A percentile compares a stretch with the other conserved stretches of the same genome.
phyloP scores from a whole-genome alignment of 2,888 invertebrate species.

The Pollenia angustigena region DNA sequence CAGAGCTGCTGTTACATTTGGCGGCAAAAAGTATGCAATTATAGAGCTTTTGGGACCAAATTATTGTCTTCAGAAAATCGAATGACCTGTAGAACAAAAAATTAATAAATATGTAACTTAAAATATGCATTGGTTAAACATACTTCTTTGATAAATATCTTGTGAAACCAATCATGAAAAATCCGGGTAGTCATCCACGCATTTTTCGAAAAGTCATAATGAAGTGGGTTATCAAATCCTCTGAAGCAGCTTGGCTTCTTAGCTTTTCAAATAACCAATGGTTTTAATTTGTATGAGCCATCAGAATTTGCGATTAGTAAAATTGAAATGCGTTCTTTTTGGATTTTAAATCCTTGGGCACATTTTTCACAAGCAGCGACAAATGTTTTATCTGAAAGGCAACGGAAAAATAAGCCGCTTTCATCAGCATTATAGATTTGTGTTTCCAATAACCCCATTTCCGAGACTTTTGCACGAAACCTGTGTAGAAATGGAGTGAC shows the following conservation, averaged over 20 bases:
- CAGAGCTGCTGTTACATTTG: conserved; percentile 55
- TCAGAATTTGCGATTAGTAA: not conserved
- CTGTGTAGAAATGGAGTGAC: not conserved
- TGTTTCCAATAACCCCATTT: not conserved
- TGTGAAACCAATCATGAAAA: too few relatives aligned
- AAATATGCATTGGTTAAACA: too few relatives aligned
- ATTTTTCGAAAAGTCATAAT: too few relatives aligned
- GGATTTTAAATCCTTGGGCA: conserved; percentile 17
- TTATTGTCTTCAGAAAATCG: conserved; percentile 49
- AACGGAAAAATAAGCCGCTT: too few relatives aligned
- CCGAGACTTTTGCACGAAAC: conserved; percentile 20
- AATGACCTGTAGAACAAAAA: conserved; percentile 35
- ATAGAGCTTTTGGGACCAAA: conserved; percentile 59
- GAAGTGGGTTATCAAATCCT: too few relatives aligned
- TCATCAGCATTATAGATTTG: too few relatives aligned
- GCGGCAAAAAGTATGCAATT: conserved; percentile 45
- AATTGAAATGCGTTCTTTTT: conserved; percentile 11
- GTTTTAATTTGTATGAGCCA: too few relatives aligned
- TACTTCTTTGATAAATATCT: too few relatives aligned
- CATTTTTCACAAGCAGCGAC: conserved; percentile 13
- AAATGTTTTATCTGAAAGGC: too few relatives aligned
- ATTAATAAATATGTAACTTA: not conserved
- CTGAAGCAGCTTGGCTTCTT: too few relatives aligned
- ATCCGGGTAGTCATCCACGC: too few relatives aligned
- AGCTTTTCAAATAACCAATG: too few relatives aligned